Base-by-base conservation (phyloP, 2,113 vertebrate genomes). In the Urocitellus parryii region DNA sequence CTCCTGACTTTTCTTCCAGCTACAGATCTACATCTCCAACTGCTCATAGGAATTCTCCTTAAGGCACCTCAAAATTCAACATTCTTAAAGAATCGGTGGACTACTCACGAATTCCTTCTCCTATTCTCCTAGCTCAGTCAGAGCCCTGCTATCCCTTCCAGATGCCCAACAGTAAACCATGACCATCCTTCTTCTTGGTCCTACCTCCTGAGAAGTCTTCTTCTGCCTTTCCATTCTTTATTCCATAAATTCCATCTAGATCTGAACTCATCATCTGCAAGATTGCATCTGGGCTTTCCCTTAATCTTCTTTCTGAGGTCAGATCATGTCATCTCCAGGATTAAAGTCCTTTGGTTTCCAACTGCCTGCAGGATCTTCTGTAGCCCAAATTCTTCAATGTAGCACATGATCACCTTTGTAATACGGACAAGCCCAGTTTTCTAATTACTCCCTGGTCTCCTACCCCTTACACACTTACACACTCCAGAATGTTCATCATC, bases 281-380 rank as follows among this genome's bases (percentile, higher is more conserved):
- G 58, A 25, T 13, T 77, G 32, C 20, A 42, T 18, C 53, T n/a
- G 80, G 78, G 5, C 34, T 73, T 88, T 74, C 67, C 51, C 79
- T 72, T 81, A 39, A 53, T 68, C 61, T n/a, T 61, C 42, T 39
- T 72, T 89, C 72, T 87, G 39, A 76, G 48, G 24, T 86, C n/a
- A 34, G 37, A 80, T 72, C 51, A 65, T 20, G 16, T 81, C 63
- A 51, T 82, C 73, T 58, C 45, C 48, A 94, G 56, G 32, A 97
- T 53, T 68, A 95, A 88, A 80, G 39, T 32, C n/a, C 74, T 96
- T 91, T 37, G n/a, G 42, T 89, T 91, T n/a, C 53, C 73, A 80
- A 27, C 25, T 81, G 80, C 94, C 80, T 67, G 17, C 8, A 37
- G 56, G 86, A 39, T 42, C 53, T 34, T 3, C 29, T 53, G 45